phyloP scores from a whole-genome alignment of 2,888 invertebrate genomes.

The Drosophila macrospina region DNA sequence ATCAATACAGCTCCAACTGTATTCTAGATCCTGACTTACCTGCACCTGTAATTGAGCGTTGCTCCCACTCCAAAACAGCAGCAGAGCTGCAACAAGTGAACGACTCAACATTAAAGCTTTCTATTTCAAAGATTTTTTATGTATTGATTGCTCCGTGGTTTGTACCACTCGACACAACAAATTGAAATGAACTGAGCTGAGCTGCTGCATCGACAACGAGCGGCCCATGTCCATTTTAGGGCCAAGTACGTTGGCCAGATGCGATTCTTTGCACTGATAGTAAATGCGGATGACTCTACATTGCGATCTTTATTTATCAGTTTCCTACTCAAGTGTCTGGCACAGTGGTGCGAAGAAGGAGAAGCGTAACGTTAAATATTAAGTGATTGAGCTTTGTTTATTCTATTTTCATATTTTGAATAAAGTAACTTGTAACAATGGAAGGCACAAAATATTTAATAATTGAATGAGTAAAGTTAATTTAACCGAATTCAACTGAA shows the following conservation, averaged over 20 bases:
- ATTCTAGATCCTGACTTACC: slow-evolving; percentile 49
- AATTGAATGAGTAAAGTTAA: background rate
- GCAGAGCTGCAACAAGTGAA: slow-evolving; percentile 61
- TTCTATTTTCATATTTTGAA: background rate
- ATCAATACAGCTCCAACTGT: background rate
- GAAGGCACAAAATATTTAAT: too few species aligned
- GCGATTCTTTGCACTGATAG: slow-evolving; percentile 72
- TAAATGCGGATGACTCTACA: slow-evolving; percentile 61
- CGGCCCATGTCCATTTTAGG: slow-evolving; percentile 69
- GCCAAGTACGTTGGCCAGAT: slow-evolving; percentile 75
- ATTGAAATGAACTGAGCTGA: slow-evolving; percentile 65
- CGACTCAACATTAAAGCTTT: slow-evolving; percentile 59
- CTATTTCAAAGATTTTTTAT: slow-evolving; percentile 28
- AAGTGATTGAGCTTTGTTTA: background rate
- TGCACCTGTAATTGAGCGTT: slow-evolving; percentile 69
- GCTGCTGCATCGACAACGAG: slow-evolving; percentile 49
- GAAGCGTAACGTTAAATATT: background rate
- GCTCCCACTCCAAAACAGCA: slow-evolving; percentile 62
- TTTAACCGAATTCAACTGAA: background rate
- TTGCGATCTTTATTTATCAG: slow-evolving; percentile 77
- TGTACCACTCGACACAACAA: slow-evolving; percentile 56
- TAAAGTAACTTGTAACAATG: too few species aligned
- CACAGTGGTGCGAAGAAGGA: slow-evolving; percentile 51
- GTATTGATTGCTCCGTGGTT: slow-evolving; percentile 37
- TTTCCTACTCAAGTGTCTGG: slow-evolving; percentile 68